These are phyloP conservation scores for Eremobia ochroleuca DNA, from an alignment of 2,888 invertebrate genomes.

Conservation along the genomic window DNA sequence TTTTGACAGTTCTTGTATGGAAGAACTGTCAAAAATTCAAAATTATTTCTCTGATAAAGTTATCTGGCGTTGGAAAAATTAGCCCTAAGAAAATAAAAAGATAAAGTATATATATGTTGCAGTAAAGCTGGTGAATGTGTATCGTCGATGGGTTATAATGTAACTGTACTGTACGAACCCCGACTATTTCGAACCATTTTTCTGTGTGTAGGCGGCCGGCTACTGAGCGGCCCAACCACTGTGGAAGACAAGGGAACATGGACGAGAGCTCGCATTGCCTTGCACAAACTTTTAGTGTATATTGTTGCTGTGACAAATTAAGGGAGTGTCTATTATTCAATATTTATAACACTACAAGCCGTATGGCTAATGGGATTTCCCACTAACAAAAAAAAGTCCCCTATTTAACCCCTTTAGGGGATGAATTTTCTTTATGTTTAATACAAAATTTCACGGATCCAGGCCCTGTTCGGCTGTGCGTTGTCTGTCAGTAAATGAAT, in stretches of 20 bases:
- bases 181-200: slow-evolving; percentile 70
- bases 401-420: background rate
- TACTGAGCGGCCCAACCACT: slow-evolving; percentile 70
- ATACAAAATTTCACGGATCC: background rate
- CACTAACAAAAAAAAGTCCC: background rate
- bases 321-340: background rate
- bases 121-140: background rate
- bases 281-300: slow-evolving; percentile 20
- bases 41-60: too few species aligned
- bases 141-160: slow-evolving; percentile 25
- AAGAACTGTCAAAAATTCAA: too few species aligned
- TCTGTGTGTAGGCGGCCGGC: slow-evolving; percentile 65
- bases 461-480: background rate
- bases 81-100: too few species aligned
- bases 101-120: too few species aligned
- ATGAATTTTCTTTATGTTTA: background rate
- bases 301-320: slow-evolving; percentile 49
- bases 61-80: too few species aligned
- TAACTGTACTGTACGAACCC: slow-evolving; percentile 74
- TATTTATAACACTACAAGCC: background rate
- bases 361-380: background rate
- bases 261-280: slow-evolving; percentile 35
- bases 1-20: too few species aligned
- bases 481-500: background rate
- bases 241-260: slow-evolving; percentile 67